phyloP scores from a whole-genome alignment of 2,888 invertebrate genomes.

The Conus canariensis region DNA sequence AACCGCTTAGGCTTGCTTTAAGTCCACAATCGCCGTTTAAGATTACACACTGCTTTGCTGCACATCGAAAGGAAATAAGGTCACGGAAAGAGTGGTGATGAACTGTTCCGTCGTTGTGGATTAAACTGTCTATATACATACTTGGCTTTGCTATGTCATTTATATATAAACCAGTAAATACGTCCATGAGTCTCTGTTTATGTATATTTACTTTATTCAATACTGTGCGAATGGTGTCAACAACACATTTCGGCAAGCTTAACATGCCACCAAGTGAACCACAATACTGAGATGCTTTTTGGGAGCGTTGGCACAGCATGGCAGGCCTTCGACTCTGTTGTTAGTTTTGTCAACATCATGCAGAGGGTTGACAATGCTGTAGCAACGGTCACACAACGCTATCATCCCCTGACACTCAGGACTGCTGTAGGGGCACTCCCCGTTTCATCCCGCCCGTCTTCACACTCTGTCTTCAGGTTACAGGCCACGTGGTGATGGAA shows the following conservation, averaged over 20 bases:
- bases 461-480: conserved; percentile 2
- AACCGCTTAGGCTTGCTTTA: rapidly evolving
- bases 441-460: neutral
- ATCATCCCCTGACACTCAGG: neutral
- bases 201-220: neutral
- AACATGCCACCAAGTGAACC: neutral
- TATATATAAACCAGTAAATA: neutral
- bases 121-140: neutral
- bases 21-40: rapidly evolving
- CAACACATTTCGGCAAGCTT: neutral
- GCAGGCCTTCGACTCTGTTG: too few species aligned
- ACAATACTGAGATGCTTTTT: neutral
- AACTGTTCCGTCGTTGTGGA: neutral
- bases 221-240: neutral
- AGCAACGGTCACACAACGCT: conserved; percentile 5
- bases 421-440: conserved; percentile 8
- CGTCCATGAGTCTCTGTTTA: neutral
- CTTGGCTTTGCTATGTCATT: neutral
- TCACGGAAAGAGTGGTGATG: neutral
- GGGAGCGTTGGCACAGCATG: too few species aligned
- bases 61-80: too few species aligned
- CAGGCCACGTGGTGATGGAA: conserved; percentile 6
- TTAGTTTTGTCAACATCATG: neutral
- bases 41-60: too few species aligned
- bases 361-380: neutral